Evolutionary conservation across 2,113 vertebrate genomes (phyloP).

Genomic region (Paramormyrops kingsleyae): DNA sequence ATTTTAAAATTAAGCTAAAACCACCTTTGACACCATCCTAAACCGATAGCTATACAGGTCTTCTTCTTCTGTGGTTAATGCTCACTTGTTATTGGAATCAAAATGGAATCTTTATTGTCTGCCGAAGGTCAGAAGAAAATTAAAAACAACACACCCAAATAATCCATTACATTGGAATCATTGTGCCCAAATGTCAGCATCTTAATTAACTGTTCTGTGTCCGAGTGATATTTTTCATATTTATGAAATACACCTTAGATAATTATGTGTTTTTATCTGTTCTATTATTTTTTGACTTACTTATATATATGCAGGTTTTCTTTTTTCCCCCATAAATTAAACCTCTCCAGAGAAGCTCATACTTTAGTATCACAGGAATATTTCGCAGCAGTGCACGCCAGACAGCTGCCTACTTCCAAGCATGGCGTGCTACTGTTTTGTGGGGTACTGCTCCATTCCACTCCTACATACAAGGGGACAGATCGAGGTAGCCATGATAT

Average conservation of each 20-base stretch:
- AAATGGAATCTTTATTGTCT: slow-evolving; percentile 14
- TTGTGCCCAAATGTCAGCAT: slow-evolving; percentile 13
- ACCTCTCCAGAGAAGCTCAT: not conserved
- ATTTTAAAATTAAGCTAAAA: slow-evolving; percentile 14
- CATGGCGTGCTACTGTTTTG: not conserved
- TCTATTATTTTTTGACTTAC: not conserved
- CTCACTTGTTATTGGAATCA: not conserved
- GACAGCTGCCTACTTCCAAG: not conserved
- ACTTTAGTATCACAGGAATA: not conserved
- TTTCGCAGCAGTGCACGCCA: not conserved
- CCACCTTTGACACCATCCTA: slow-evolving; percentile 6
- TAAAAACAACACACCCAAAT: slow-evolving; percentile 3
- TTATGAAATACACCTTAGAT: not conserved
- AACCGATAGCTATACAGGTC: not conserved
- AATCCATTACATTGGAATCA: slow-evolving; percentile 2
- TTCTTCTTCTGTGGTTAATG: not conserved
- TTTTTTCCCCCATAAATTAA: not conserved
- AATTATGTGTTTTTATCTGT: not conserved
- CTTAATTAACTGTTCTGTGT: slow-evolving; percentile 1
- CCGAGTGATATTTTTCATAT: not conserved
- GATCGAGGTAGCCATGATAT: not conserved
- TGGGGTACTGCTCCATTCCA: not conserved
- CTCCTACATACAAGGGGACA: not conserved
- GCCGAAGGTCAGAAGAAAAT: slow-evolving; percentile 2
- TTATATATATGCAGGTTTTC: not conserved